Percentiles rank a stretch among this genome's conserved stretches.
These are phyloP conservation scores for Garra rufa DNA, from an alignment of 2,113 vertebrate species.

Conservation along the genomic window DNA sequence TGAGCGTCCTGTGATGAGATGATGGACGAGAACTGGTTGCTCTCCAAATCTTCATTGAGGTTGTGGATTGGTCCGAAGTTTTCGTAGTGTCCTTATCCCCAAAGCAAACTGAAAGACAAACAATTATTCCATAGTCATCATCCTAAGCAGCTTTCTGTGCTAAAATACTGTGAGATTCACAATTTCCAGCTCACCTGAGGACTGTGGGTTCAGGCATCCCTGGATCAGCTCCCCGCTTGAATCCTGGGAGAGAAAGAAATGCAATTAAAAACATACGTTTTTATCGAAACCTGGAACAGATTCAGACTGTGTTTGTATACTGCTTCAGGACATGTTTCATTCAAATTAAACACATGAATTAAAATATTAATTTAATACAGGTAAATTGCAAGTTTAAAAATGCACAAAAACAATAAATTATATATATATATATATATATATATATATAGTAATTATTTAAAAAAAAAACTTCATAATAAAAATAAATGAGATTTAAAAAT, in stretches of 20 bases:
- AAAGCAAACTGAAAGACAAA: conserved; percentile 72
- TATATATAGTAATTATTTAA: no score
- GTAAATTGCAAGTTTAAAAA: no score
- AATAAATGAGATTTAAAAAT: no score
- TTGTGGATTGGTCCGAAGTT: neutral
- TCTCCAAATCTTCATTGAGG: neutral
- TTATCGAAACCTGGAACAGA: neutral
- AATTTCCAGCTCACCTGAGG: conserved; percentile 84
- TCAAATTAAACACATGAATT: no score
- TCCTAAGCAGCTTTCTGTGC: neutral
- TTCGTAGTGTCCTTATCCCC: conserved; percentile 69
- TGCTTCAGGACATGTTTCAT: neutral
- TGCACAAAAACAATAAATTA: no score
- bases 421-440: no score
- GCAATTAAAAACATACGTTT: neutral
- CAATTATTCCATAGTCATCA: neutral
- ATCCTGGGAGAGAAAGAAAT: conserved; percentile 77
- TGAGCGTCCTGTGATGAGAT: neutral
- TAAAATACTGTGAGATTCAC: conserved; percentile 67
- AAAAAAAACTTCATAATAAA: no score
- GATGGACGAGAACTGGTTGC: neutral
- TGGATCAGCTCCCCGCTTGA: conserved; percentile 96
- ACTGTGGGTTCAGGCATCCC: conserved; percentile 95
- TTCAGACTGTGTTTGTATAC: no score
- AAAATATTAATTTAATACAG: no score